Conservation (phyloP, 1,140 invertebrate genomes). For the Octopus sinensis region DNA sequence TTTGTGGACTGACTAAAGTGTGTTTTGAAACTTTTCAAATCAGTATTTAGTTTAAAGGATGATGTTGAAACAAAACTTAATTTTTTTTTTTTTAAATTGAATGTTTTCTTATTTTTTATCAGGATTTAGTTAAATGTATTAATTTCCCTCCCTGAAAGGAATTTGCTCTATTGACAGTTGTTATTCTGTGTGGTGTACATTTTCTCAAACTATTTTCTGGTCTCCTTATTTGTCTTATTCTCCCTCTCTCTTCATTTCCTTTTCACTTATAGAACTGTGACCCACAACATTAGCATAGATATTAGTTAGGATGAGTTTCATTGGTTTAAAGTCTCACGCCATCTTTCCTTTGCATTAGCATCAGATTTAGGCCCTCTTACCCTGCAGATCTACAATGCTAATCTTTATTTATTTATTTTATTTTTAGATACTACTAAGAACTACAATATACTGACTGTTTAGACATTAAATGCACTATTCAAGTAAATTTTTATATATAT, state of each 20-base stretch:
- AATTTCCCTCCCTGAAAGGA: no score
- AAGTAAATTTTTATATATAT: background rate
- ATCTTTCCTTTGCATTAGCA: conserved; percentile 14
- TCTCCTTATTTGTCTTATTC: background rate
- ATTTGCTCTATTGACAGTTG: no score
- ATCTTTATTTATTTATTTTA: background rate
- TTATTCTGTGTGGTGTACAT: no score
- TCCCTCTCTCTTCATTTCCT: background rate
- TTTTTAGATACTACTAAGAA: background rate
- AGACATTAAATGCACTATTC: background rate
- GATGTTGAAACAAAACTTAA: no score
- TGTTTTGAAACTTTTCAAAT: no score
- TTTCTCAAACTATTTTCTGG: no score
- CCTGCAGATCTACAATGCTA: conserved; percentile 3
- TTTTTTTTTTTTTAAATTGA: no score
- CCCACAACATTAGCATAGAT: conserved; percentile 12
- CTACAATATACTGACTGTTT: background rate
- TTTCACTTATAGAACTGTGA: background rate
- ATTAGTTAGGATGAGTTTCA: background rate
- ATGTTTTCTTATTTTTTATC: no score
- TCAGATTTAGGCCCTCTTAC: background rate
- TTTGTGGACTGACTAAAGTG: no score
- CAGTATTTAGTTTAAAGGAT: no score
- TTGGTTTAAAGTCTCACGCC: conserved; percentile 15
- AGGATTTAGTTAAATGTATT: no score